These are phyloP conservation scores for Crotalus horridus DNA, from an alignment of 2,113 vertebrate species.

Conservation along the genomic window DNA sequence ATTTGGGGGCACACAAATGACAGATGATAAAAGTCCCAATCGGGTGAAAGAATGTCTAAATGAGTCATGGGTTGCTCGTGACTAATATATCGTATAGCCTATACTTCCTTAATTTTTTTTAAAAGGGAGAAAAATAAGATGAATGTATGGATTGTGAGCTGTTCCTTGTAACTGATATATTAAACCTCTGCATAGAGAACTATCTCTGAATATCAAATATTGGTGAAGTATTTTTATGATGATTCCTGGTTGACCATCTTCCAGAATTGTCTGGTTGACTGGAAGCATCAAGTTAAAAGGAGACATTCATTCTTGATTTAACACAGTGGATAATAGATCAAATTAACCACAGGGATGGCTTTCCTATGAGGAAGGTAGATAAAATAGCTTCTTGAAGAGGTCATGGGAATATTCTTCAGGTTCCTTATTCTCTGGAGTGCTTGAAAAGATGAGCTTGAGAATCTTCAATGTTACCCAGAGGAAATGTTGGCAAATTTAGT, in stretches of 20 bases:
- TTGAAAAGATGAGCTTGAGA: not conserved
- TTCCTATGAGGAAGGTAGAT: constrained; percentile 6
- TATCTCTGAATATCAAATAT: not conserved
- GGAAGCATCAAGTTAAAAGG: too few relatives aligned
- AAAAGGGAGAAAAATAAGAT: not conserved
- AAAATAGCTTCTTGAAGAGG: constrained; percentile 16
- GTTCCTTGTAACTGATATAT: not conserved
- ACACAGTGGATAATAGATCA: not conserved
- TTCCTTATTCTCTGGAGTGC: not conserved
- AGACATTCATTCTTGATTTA: not conserved
- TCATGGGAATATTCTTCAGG: not conserved
- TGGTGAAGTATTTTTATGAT: not conserved
- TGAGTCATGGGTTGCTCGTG: too few relatives aligned
- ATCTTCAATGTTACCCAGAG: not conserved
- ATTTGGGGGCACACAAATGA: too few relatives aligned
- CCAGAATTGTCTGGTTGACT: not conserved
- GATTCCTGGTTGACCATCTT: not conserved
- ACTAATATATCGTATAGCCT: too few relatives aligned
- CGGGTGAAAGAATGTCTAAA: too few relatives aligned
- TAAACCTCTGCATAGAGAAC: not conserved
- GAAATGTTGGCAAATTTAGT: too few relatives aligned
- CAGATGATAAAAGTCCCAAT: too few relatives aligned
- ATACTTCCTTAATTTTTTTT: not conserved
- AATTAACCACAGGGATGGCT: not conserved
- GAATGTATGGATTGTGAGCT: too few relatives aligned